phyloP scores from a whole-genome alignment of 1,140 invertebrate species.

The Vanessa tameamea region DNA sequence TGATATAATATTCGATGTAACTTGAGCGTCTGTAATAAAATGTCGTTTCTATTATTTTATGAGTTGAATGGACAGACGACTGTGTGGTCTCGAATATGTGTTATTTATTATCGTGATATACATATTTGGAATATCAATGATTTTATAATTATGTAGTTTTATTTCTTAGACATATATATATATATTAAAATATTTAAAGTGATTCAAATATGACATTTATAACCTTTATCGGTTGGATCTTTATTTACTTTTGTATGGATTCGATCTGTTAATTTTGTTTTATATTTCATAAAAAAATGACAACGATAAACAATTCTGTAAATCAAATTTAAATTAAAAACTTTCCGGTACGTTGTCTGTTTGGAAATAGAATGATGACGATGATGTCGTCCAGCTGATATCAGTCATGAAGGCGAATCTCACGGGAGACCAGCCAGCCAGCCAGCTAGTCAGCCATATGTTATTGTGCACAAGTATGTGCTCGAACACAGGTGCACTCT shows the following conservation, averaged over 20 bases:
- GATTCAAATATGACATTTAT: slow-evolving; percentile 1
- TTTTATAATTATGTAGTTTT: neutral
- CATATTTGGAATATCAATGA: neutral
- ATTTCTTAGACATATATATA: neutral
- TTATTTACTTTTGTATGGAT: neutral
- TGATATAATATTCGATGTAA: slow-evolving; percentile 17
- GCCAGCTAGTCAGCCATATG: too few species aligned
- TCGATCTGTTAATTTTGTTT: neutral
- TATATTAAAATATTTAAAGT: neutral
- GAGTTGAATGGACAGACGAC: slow-evolving; percentile 1
- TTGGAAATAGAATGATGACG: too few species aligned
- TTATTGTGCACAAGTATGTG: too few species aligned
- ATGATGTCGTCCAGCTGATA: too few species aligned
- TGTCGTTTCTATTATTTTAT: slow-evolving; percentile 24
- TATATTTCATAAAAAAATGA: too few species aligned
- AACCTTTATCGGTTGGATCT: neutral
- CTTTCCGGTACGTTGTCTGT: too few species aligned
- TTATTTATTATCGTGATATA: neutral
- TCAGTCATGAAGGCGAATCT: too few species aligned
- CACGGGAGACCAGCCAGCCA: too few species aligned
- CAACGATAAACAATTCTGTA: too few species aligned
- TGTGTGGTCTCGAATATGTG: slow-evolving; percentile 20
- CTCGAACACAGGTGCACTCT: too few species aligned
- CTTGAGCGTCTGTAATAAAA: slow-evolving; percentile 14
- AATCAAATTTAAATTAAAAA: too few species aligned